phyloP scores from a whole-genome alignment of 2,113 vertebrate genomes.

The Rhinoptilus africanus region DNA sequence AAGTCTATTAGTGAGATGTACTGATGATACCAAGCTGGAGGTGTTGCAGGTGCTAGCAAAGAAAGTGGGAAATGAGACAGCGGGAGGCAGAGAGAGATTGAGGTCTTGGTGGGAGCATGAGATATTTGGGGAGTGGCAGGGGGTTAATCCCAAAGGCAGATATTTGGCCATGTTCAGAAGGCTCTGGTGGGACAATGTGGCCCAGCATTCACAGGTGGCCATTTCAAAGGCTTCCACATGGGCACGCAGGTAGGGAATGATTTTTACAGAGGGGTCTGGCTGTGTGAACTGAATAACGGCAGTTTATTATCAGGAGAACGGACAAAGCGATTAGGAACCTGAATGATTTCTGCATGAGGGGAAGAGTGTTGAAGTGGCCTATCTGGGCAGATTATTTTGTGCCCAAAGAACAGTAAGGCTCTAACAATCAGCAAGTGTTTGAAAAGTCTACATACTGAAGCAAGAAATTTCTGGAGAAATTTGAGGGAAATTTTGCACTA shows the following conservation, averaged over 20 bases:
- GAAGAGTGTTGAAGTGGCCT: not conserved
- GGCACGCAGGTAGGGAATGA: not conserved
- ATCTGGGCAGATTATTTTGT: not conserved
- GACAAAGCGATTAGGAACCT: not conserved
- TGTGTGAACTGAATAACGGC: not conserved
- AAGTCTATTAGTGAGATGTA: slow-evolving; percentile 8
- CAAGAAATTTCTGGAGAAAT: not conserved
- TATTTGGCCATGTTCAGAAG: not conserved
- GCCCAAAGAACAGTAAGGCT: not conserved
- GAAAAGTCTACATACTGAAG: not conserved
- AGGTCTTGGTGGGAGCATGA: not conserved
- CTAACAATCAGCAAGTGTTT: not conserved
- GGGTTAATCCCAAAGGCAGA: not conserved
- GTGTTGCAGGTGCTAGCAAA: not conserved
- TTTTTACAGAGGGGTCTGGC: not conserved
- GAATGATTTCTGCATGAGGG: not conserved
- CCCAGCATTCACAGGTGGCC: not conserved
- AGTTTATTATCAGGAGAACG: not conserved
- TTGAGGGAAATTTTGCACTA: not conserved
- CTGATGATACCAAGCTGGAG: not conserved
- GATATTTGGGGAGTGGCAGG: not conserved
- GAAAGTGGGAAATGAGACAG: not conserved
- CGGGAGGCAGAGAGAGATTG: not conserved
- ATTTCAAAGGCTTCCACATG: not conserved
- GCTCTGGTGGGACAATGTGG: not conserved